These are phyloP conservation scores for Orthonevra nobilis DNA, from an alignment of 2,888 invertebrate species.

Conservation along the genomic window DNA sequence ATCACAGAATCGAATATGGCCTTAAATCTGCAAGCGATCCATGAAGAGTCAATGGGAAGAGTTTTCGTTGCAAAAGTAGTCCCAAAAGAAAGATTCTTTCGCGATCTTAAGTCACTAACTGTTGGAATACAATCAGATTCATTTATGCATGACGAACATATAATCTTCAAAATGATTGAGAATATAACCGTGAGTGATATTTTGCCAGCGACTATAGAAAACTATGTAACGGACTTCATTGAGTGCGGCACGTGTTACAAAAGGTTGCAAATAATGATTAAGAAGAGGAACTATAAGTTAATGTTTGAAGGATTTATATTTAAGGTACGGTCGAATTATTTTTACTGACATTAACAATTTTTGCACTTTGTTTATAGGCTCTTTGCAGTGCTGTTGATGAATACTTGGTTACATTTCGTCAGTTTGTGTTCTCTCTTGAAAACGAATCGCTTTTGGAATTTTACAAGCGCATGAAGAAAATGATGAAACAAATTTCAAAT, in stretches of 20 bases:
- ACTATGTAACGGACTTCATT: slow-evolving; percentile 77
- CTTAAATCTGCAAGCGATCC: slow-evolving; percentile 71
- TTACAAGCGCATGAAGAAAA: slow-evolving; percentile 73
- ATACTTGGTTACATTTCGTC: slow-evolving; percentile 83
- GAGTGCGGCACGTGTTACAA: slow-evolving; percentile 77
- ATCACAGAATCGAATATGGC: slow-evolving; percentile 71
- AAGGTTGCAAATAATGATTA: slow-evolving; percentile 74
- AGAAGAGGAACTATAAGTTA: slow-evolving; percentile 74
- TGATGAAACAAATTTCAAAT: slow-evolving; percentile 75
- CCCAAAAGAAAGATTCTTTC: slow-evolving; percentile 71
- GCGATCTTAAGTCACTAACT: slow-evolving; percentile 75
- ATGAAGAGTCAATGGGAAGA: slow-evolving; percentile 62
- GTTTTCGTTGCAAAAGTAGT: slow-evolving; percentile 72
- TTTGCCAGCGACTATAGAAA: slow-evolving; percentile 80
- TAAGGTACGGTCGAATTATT: slow-evolving; percentile 70
- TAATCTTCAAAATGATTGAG: slow-evolving; percentile 80
- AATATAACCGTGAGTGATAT: slow-evolving; percentile 81
- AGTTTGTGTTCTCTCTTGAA: slow-evolving; percentile 74
- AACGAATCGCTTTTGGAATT: slow-evolving; percentile 74
- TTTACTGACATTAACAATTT: neutral
- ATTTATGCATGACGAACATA: slow-evolving; percentile 80
- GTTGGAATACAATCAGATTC: slow-evolving; percentile 83
- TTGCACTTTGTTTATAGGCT: slow-evolving; percentile 81
- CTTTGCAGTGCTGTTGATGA: slow-evolving; percentile 83
- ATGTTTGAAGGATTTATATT: slow-evolving; percentile 77